Conservation (phyloP, 2,113 vertebrate species). For the Candoia aspera region DNA sequence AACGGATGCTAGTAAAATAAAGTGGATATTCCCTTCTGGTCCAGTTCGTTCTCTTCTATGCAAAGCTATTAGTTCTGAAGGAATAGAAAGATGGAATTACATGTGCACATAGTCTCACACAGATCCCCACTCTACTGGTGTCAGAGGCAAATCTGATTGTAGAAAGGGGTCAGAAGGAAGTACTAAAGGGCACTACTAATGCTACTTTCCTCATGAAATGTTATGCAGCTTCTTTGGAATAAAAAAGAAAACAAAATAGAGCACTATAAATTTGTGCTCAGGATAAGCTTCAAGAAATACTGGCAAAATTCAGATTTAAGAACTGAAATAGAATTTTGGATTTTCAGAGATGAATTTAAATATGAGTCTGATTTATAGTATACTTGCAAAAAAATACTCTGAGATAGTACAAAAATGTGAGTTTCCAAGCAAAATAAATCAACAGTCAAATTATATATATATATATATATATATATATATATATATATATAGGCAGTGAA, state of each 20-base stretch:
- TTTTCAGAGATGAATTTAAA: background rate
- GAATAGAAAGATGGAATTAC: too few species aligned
- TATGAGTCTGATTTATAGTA: background rate
- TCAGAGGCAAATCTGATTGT: background rate
- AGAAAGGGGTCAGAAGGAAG: background rate
- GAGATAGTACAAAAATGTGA: background rate
- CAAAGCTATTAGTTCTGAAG: background rate
- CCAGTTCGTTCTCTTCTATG: background rate
- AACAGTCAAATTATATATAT: slow-evolving; percentile 18
- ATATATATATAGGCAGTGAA: slow-evolving; percentile 15
- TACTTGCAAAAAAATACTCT: background rate
- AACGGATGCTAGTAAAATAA: background rate
- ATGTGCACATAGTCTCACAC: background rate
- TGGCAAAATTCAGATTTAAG: background rate
- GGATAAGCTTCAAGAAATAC: background rate
- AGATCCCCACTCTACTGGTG: background rate
- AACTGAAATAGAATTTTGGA: background rate
- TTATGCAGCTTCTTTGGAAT: background rate
- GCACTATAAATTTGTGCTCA: background rate
- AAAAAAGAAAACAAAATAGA: background rate
- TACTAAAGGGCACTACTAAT: background rate
- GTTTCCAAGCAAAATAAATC: background rate
- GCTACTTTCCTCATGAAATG: background rate
- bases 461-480: slow-evolving; percentile 17
- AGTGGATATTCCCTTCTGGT: background rate